Percentiles rank a stretch among this genome's conserved stretches.
Conservation (phyloP, 2,797 vertebrate genomes). For the Leuciscus waleckii region DNA sequence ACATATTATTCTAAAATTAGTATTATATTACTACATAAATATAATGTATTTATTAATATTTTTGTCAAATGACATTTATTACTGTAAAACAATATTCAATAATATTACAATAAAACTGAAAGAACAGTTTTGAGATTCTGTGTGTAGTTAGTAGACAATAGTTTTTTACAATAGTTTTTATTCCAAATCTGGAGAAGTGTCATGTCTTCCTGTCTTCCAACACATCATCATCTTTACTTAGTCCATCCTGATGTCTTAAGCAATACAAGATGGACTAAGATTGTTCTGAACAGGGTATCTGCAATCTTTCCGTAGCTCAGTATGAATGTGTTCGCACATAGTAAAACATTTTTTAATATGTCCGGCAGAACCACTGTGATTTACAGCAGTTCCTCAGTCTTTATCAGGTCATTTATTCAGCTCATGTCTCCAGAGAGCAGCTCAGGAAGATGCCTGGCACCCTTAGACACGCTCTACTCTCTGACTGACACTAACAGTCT, state of each 20-base stretch:
- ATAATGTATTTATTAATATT: too few species aligned
- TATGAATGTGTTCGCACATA: constrained; percentile 56
- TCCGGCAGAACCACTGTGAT: constrained; percentile 53
- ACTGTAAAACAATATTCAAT: neutral
- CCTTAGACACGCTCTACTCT: constrained; percentile 23
- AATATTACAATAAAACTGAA: neutral
- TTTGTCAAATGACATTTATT: too few species aligned
- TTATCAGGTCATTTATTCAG: constrained; percentile 37
- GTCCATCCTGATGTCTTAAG: constrained; percentile 28
- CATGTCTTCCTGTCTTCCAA: neutral
- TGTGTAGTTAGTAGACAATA: neutral
- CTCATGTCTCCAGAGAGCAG: constrained; percentile 28
- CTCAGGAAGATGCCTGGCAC: constrained; percentile 33
- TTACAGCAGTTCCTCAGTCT: constrained; percentile 47
- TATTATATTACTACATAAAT: too few species aligned
- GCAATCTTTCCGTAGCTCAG: constrained; percentile 26
- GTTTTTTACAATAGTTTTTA: neutral
- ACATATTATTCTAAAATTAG: too few species aligned
- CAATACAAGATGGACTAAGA: neutral
- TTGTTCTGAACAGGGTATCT: neutral
- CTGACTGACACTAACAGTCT: constrained; percentile 19
- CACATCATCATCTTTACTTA: constrained; percentile 7
- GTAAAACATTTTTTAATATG: constrained; percentile 58
- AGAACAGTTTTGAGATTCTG: neutral
- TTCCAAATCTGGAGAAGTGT: neutral